These are phyloP conservation scores for Accipiter cooperii DNA, from an alignment of 2,113 vertebrate genomes.

Conservation along the genomic window DNA sequence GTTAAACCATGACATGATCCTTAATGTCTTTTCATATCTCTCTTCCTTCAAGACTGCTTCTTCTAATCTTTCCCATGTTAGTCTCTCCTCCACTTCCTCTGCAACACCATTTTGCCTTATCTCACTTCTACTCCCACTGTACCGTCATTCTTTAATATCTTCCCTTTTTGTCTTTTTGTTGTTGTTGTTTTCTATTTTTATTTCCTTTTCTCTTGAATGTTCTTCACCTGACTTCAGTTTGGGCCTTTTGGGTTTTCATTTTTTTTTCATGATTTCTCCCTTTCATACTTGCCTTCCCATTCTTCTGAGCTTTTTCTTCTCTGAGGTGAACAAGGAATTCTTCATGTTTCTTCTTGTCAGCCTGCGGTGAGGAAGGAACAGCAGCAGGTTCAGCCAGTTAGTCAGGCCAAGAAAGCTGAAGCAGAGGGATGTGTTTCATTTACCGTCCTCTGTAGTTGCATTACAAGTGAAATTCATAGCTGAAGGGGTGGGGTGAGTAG, in stretches of 20 bases:
- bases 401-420: neutral
- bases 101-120: neutral
- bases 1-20: neutral
- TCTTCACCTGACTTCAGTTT: neutral
- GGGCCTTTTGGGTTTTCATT: neutral
- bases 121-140: neutral
- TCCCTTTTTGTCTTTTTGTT: neutral
- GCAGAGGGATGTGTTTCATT: neutral
- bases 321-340: neutral
- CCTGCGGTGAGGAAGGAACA: neutral
- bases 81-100: neutral
- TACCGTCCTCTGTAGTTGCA: neutral
- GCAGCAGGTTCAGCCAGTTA: neutral
- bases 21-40: neutral
- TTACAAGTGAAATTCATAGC: neutral
- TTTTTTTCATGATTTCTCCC: neutral
- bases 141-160: neutral
- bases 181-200: neutral
- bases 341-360: conserved; percentile 10
- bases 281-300: neutral
- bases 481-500: neutral
- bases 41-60: neutral
- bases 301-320: neutral
- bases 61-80: neutral
- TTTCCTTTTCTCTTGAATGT: neutral